Percentiles rank a stretch among this genome's conserved stretches.
These are phyloP conservation scores for Chitala chitala DNA, from an alignment of 2,113 vertebrate genomes.

Conservation along the genomic window DNA sequence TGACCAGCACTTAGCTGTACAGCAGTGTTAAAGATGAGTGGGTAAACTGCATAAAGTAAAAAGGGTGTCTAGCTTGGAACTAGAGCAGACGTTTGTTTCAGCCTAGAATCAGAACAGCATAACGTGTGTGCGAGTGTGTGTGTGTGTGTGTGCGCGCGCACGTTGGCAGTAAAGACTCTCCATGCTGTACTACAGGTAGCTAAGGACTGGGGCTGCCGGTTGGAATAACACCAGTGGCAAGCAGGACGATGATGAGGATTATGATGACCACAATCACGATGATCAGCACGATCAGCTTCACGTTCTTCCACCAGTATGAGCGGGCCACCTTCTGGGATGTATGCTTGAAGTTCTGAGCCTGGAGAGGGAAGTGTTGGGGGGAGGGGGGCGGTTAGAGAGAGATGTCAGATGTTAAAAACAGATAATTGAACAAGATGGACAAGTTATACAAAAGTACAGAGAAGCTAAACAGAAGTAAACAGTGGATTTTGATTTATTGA, in stretches of 20 bases:
- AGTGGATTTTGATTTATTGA: too few relatives aligned
- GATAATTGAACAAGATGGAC: too few relatives aligned
- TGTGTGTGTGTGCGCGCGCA: background rate
- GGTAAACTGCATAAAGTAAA: constrained; percentile 22
- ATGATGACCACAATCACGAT: constrained; percentile 72
- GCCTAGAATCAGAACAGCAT: constrained; percentile 25
- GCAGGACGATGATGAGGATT: constrained; percentile 75
- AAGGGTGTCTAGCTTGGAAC: background rate
- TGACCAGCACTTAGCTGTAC: background rate
- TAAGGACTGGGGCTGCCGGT: constrained; percentile 24
- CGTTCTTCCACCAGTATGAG: constrained; percentile 90
- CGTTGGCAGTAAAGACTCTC: background rate
- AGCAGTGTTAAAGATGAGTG: background rate
- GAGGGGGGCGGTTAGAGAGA: background rate
- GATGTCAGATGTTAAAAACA: background rate
- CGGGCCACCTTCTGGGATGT: constrained; percentile 85
- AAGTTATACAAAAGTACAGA: too few relatives aligned
- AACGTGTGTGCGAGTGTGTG: constrained; percentile 19
- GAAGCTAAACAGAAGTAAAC: too few relatives aligned
- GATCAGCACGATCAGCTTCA: constrained; percentile 78
- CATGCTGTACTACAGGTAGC: background rate
- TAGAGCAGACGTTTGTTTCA: constrained; percentile 21
- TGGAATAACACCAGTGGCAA: constrained; percentile 76
- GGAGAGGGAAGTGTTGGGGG: constrained; percentile 2
- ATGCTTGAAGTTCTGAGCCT: constrained; percentile 91